Base-by-base conservation (phyloP, 1,140 invertebrate species). In the Marisa cornuarietis region DNA sequence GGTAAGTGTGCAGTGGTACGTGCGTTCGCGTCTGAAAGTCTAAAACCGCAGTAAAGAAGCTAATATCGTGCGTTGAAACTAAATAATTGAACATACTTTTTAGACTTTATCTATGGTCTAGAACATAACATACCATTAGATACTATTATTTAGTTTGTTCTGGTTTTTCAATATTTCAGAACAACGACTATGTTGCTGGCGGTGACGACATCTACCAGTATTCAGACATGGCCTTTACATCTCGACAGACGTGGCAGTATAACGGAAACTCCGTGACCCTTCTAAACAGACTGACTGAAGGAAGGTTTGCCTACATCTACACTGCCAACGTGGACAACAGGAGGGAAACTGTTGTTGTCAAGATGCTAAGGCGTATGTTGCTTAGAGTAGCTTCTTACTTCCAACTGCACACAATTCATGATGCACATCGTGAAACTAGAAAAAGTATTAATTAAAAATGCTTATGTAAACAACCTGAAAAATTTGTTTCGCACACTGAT, bases 291-390 rank as follows among this genome's bases (percentile, higher is more conserved):
- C n/a, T 79, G 42, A 62, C 51, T 6, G 51, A 73, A 42, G 78
- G 78, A 18, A 79, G 73, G 58, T 79, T 79, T 31, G 78, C 78
- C 54, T 73, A 73, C 52, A 65, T 79, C 58, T 74, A 79, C 71
- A 72, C 62, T 24, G 78, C 78, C 18, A 42, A 26, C 22, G 5
- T 26, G 0, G 42, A n/a, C 11, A 54, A 26, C 42, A n/a, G 14
- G 10, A 52, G 22, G 18, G 51, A 42, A 22, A 62, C 49, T 42
- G 71, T 79, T 18, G 78, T 49, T 0, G 78, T 71, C 11, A 79
- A 79, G 58, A 72, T 79, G 69, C 58, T 73, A 18, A 63, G 31
- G 61, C 68, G 78, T 79, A 26, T 51, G 69, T 54, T n/a, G n/a
- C n/a, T n/a, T 6, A 42, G 31, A 42, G 31, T 6, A 16, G 52